These are phyloP conservation scores for Drosophila pullipes DNA, from an alignment of 2,888 invertebrate species.

Conservation along the genomic window DNA sequence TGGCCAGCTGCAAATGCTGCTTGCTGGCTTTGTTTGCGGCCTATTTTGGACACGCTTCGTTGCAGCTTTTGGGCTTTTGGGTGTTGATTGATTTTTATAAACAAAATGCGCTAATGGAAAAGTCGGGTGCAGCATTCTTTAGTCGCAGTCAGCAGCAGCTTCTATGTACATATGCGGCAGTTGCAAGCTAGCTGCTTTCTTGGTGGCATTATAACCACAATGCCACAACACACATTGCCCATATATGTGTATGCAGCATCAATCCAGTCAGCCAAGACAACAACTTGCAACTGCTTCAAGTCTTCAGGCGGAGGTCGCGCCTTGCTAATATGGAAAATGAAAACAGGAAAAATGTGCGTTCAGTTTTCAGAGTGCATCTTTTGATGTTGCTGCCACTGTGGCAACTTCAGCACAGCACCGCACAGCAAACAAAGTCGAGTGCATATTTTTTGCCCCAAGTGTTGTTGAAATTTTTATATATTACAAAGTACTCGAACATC, in stretches of 20 bases:
- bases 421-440: constrained; percentile 9
- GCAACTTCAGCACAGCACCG: constrained; percentile 6
- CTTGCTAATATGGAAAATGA: constrained; percentile 79
- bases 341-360: constrained; percentile 77
- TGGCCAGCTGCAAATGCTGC: constrained; percentile 36
- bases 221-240: constrained; percentile 62
- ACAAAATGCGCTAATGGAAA: constrained; percentile 77
- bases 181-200: constrained; percentile 41
- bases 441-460: constrained; percentile 20
- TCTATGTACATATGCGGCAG: constrained; percentile 34
- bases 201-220: constrained; percentile 75
- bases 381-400: constrained; percentile 26
- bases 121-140: constrained; percentile 75
- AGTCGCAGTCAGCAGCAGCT: constrained; percentile 44
- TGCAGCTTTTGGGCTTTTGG: constrained; percentile 70
- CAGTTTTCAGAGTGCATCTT: constrained; percentile 41
- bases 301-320: constrained; percentile 62
- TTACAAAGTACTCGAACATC: constrained; percentile 39
- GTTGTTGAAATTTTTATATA: constrained; percentile 54
- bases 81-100: constrained; percentile 81
- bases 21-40: constrained; percentile 30
- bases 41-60: constrained; percentile 49
- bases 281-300: constrained; percentile 22
- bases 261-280: constrained; percentile 30
- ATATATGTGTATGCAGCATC: constrained; percentile 59